Conservation (phyloP, 1,140 invertebrate species). For the Pseudomyrmex gracilis region DNA sequence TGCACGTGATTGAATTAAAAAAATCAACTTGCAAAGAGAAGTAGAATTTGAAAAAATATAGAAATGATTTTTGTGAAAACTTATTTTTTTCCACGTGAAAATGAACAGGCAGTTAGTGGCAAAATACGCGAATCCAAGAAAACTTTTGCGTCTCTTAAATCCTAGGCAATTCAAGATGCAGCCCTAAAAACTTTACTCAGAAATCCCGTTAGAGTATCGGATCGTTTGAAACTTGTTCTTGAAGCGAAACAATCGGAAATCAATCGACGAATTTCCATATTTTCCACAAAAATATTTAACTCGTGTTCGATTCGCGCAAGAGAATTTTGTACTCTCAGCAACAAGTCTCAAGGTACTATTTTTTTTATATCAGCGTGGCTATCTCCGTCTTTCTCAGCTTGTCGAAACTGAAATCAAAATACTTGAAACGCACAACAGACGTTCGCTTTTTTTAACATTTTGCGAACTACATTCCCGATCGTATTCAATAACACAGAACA, state of each 20-base stretch:
- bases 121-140: constrained; percentile 46
- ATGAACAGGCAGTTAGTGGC: constrained; percentile 52
- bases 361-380: too few relatives aligned
- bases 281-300: neutral
- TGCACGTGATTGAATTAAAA: constrained; percentile 9
- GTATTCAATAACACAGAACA: constrained; percentile 23
- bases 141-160: too few relatives aligned
- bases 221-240: constrained; percentile 5
- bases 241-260: neutral
- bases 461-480: constrained; percentile 27
- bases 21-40: neutral
- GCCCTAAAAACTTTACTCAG: constrained; percentile 12
- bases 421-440: constrained; percentile 12
- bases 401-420: constrained; percentile 11
- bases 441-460: constrained; percentile 27
- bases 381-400: too few relatives aligned
- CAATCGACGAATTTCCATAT: neutral
- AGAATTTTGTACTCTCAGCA: constrained; percentile 16
- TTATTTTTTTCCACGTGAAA: constrained; percentile 55
- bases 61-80: constrained; percentile 19
- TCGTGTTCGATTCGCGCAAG: neutral
- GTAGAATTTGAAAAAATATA: neutral
- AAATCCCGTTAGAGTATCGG: neutral
- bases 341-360: too few relatives aligned
- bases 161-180: constrained; percentile 75